Base-by-base conservation (phyloP, 2,888 invertebrate species). In the Drepana falcataria region DNA sequence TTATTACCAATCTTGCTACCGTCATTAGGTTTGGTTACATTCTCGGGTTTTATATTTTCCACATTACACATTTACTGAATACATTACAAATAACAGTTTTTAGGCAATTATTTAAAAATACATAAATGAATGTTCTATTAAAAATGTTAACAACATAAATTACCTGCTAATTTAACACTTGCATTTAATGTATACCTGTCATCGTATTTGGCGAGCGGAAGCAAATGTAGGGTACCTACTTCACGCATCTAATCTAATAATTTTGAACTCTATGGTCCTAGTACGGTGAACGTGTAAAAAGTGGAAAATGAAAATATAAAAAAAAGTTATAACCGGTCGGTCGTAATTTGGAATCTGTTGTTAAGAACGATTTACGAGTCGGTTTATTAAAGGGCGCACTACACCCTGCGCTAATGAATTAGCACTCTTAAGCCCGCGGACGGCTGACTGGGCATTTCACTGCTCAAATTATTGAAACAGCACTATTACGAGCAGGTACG, bases 291-390 rank as follows among this genome's bases (percentile, higher is more conserved):
- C 75, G 77, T 79, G 78, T 77, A 85, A 85, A 86, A 84, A 84
- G 76, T 76, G 80, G 78, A 79, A 84, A 86, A 81, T 85, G 81
- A 85, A 87, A 88, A 83, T 82, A 85, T 85, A 87, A 87, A 87
- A 85, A 87, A 87, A 86, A 85, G 83, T 86, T 78, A 83, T 82
- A 83, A 81, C 80, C 72, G 77, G 74, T 64, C 68, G 73, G 71
- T 65, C 70, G 74, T 78, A 73, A 77, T 79, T 79, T 73, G 74
- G 76, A 77, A 83, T 84, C 81, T 71, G 82, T 73, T 81, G 80
- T 81, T 78, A 75, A 78, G 73, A 64, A 75, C 77, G 77, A 87
- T 87, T 88, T 88, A 89, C 84, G 86, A 77, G 66, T 59, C 41
- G 59, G 64, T 77, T 83, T 81, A 85, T 82, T 85, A 81, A 77